These are phyloP conservation scores for Lophura nycthemera DNA, from an alignment of 2,113 vertebrate genomes.

Conservation along the genomic window DNA sequence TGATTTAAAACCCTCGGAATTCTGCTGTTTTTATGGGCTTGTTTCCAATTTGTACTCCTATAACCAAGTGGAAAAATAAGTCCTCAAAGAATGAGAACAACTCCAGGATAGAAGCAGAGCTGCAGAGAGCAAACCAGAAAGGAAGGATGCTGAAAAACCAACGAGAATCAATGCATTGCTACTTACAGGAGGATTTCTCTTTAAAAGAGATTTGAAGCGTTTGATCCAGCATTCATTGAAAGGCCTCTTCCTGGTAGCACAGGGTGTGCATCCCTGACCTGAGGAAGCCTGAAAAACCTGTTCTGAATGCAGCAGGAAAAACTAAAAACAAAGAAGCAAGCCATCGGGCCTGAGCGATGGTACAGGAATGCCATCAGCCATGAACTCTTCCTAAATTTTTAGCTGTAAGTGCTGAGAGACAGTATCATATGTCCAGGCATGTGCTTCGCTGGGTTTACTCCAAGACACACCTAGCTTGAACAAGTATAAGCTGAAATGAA, in stretches of 20 bases:
- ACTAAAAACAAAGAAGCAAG: constrained; percentile 32
- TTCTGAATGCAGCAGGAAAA: constrained; percentile 57
- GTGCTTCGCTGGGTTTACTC: background rate
- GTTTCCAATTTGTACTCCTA: background rate
- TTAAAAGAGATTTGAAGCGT: background rate
- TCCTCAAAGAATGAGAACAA: background rate
- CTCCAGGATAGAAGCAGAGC: background rate
- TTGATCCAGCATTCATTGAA: background rate
- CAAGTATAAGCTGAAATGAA: background rate
- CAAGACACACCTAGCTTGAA: background rate
- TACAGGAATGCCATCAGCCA: background rate
- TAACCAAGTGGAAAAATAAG: background rate
- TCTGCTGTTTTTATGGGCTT: background rate
- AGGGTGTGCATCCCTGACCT: constrained; percentile 66
- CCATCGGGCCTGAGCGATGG: background rate
- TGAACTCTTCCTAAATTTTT: background rate
- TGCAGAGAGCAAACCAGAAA: background rate
- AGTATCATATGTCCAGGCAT: accelerated
- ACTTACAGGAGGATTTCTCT: background rate
- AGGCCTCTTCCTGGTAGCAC: constrained; percentile 50
- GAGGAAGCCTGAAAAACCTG: constrained; percentile 70
- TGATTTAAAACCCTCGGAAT: background rate
- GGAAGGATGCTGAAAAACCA: background rate
- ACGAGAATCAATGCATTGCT: background rate
- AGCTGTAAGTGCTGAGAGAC: accelerated